Evolutionary conservation across 2,113 vertebrate genomes (phyloP), one percentile per base, ranked within the genome.

Genomic region (Hoplias malabaricus): DNA sequence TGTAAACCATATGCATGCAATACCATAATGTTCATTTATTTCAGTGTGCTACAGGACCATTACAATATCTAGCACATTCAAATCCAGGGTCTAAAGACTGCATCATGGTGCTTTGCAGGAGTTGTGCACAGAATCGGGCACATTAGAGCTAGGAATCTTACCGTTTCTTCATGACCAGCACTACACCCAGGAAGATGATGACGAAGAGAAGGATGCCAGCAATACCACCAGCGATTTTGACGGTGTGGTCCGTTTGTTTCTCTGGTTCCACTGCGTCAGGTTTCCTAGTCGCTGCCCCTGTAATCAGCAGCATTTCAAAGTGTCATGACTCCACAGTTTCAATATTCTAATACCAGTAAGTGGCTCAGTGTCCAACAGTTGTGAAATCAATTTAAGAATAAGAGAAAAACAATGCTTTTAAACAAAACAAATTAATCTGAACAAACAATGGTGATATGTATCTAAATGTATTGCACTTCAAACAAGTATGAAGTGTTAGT

Each of bases 161-260:
- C 95, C 95, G 94, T 88, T 95, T 96, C 90, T 96, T 96, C 94
- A 96, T 95, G 27, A 95, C 85, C 88, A 96, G 81, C 73, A 96
- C 93, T 34, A 95, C 91, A 7, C 94, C 95, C 11, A 96, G 92
- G 84, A 96, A 96, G 85, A 96, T 94, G 85, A 96, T 96, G 84
- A 96, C 90, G 0, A 96, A 96, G n/a, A 96, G 92, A 78, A 96
- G 87, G 83, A 96, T 94, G 83, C 95, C 95, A 0, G 95, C 95
- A 54, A 95, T 96, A 83, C 94, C 94, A 71, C 95, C 95, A 2
- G 95, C 95, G 16, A 96, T 95, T 90, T 96, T 96, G 77, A 96
- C 95, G 0, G 95, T 96, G 21, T 96, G 95, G 84, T 96, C 95
- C 0, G 94, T 92, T 85, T 95, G 94, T 36, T 95, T 93, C 82